phyloP scores from a whole-genome alignment of 2,888 invertebrate genomes.

The Arrhopalites spinosus region DNA sequence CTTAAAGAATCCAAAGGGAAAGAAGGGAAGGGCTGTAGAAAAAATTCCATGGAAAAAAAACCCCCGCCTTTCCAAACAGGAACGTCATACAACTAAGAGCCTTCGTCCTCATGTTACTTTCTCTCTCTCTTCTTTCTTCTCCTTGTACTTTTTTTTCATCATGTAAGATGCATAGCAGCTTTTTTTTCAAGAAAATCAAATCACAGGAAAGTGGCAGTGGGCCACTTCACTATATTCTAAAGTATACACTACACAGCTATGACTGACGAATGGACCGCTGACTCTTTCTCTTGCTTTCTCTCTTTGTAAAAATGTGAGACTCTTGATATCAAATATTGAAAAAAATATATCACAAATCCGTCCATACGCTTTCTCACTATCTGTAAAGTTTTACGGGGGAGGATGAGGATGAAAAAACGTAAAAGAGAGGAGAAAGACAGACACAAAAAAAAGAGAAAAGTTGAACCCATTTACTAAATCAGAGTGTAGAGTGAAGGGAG shows the following conservation, averaged over 20 bases:
- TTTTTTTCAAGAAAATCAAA: conserved; percentile 47
- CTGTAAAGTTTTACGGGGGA: background rate
- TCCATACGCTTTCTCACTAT: background rate
- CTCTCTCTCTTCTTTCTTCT: too few species aligned
- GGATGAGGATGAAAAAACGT: background rate
- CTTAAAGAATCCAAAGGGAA: background rate
- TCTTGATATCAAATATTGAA: too few species aligned
- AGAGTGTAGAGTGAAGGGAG: conserved; percentile 38
- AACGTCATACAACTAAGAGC: too few species aligned
- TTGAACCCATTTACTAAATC: conserved; percentile 46
- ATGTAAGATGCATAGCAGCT: conserved; percentile 39
- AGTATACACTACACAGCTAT: background rate
- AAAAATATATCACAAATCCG: background rate
- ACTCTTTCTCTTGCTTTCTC: conserved; percentile 9
- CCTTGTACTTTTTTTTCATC: background rate
- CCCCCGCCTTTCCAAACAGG: too few species aligned
- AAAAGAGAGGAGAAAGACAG: conserved; percentile 15
- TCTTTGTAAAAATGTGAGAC: background rate
- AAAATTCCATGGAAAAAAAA: too few species aligned
- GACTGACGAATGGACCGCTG: conserved; percentile 22
- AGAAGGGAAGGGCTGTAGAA: background rate
- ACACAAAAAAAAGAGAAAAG: conserved; percentile 18
- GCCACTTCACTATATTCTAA: too few species aligned
- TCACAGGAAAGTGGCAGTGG: conserved; percentile 33
- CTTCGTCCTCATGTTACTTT: too few species aligned